Percentiles rank a stretch among this genome's conserved stretches.
Conservation (phyloP, 2,888 invertebrate genomes). For the Seira musarum region DNA sequence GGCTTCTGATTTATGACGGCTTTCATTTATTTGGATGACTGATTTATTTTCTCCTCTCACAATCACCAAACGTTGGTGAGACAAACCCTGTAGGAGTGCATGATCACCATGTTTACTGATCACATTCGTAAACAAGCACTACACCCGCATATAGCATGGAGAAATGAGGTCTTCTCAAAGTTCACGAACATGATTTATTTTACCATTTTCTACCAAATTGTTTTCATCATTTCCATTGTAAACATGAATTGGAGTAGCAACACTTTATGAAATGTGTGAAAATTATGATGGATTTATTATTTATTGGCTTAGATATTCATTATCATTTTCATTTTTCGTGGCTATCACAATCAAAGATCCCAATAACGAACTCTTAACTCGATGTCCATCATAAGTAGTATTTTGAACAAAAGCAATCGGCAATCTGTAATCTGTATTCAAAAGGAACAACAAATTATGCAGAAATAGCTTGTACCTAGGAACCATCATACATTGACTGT, state of each 20-base stretch:
- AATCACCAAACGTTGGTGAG: neutral
- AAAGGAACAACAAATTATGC: neutral
- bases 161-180: neutral
- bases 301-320: constrained; percentile 16
- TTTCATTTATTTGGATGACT: constrained; percentile 39
- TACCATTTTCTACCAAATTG: too few species aligned
- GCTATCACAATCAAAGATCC: neutral
- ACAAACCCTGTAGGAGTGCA: neutral
- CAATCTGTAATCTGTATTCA: neutral
- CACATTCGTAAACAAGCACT: neutral
- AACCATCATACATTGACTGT: too few species aligned
- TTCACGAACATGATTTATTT: neutral
- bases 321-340: neutral
- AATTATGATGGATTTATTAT: constrained; percentile 12
- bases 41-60: constrained; percentile 28
- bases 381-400: neutral
- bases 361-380: too few species aligned
- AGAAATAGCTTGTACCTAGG: too few species aligned
- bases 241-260: neutral
- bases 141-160: neutral
- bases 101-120: neutral
- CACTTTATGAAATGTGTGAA: neutral
- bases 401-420: neutral
- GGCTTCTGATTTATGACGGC: constrained; percentile 39
- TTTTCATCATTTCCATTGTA: too few species aligned